These are phyloP conservation scores for Pelodiscus sinensis DNA, from an alignment of 2,113 vertebrate genomes.

Conservation along the genomic window DNA sequence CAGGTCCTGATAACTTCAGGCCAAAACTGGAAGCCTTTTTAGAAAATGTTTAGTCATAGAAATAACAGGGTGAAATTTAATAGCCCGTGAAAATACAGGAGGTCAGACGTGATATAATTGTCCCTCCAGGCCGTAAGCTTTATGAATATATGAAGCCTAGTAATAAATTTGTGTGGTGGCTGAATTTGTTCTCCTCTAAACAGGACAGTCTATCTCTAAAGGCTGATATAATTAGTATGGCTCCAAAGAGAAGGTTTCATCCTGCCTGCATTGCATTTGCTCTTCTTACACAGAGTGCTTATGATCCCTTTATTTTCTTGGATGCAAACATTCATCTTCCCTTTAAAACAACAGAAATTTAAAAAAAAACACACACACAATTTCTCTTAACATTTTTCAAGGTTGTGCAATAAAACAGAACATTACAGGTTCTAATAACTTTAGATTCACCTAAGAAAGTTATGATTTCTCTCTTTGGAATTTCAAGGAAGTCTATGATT, in stretches of 20 bases:
- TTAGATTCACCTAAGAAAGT: conserved; percentile 37
- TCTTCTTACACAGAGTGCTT: conserved; percentile 14
- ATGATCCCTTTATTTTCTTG: conserved; percentile 48
- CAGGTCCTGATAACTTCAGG: conserved; percentile 44
- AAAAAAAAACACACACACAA: conserved; percentile 31
- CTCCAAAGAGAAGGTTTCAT: not conserved
- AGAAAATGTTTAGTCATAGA: conserved; percentile 36
- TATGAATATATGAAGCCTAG: not conserved
- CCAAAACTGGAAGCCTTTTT: conserved; percentile 35
- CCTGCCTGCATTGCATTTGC: not conserved
- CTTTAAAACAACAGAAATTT: conserved; percentile 34
- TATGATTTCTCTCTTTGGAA: conserved; percentile 70
- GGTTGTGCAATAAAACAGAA: conserved; percentile 57
- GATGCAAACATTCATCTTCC: conserved; percentile 45
- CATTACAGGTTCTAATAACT: conserved; percentile 44
- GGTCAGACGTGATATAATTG: not conserved
- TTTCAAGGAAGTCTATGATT: conserved; percentile 71
- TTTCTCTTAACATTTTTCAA: conserved; percentile 60
- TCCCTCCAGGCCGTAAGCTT: not conserved
- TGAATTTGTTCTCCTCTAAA: conserved; percentile 26
- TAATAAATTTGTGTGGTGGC: conserved; percentile 45
- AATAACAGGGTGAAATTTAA: conserved; percentile 38
- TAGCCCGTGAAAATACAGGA: not conserved
- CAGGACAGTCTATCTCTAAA: not conserved
- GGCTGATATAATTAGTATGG: not conserved